Conservation (phyloP, 2,888 invertebrate species). For the Aphidius colemani region DNA sequence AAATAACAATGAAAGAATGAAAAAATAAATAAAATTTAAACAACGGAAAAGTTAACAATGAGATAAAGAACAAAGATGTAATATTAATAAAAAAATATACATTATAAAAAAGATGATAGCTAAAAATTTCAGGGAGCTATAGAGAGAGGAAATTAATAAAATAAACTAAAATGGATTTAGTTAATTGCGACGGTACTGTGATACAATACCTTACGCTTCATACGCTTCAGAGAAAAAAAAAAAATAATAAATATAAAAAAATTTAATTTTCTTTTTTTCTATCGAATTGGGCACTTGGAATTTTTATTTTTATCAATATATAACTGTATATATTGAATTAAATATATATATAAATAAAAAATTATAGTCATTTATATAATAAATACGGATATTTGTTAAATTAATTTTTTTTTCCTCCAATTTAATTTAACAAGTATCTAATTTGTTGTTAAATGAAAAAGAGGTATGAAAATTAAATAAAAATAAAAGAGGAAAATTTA, state of each 20-base stretch:
- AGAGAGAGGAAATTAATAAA: constrained; percentile 2
- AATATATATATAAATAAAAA: constrained; percentile 4
- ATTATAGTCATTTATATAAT: constrained; percentile 11
- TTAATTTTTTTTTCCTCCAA: neutral
- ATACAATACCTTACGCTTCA: constrained; percentile 11
- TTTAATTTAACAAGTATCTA: neutral
- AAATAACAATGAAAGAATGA: constrained; percentile 9
- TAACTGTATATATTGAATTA: constrained; percentile 9
- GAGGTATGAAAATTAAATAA: neutral
- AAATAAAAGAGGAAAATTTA: neutral
- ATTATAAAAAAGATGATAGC: constrained; percentile 14
- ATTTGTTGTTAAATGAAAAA: neutral
- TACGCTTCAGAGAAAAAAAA: constrained; percentile 1
- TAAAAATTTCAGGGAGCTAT: neutral
- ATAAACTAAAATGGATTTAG: constrained; percentile 24
- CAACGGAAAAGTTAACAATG: neutral
- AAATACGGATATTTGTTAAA: constrained; percentile 3
- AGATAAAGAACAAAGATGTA: constrained; percentile 13
- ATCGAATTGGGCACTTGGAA: constrained; percentile 13
- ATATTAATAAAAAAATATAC: constrained; percentile 13
- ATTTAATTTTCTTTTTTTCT: constrained; percentile 4
- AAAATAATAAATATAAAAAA: neutral
- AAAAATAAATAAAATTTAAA: constrained; percentile 4
- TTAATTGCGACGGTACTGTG: constrained; percentile 30
- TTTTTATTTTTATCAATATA: constrained; percentile 8